These are phyloP conservation scores for Lepidocyrtinus sp. DNA, from an alignment of 2,888 invertebrate species.

Conservation along the genomic window DNA sequence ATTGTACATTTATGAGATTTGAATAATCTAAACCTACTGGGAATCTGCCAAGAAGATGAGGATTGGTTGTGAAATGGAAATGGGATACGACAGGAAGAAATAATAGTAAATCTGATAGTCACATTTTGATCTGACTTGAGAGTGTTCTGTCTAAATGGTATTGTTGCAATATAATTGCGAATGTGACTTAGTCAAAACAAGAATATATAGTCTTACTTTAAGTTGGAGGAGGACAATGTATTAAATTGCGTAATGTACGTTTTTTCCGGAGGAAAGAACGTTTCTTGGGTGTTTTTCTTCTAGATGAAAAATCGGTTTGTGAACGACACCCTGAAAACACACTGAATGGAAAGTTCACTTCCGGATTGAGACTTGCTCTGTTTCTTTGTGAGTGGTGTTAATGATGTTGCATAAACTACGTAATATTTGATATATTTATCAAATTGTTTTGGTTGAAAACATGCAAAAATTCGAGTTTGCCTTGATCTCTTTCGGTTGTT, in stretches of 20 bases:
- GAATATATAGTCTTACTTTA: background rate
- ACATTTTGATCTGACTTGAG: slow-evolving; percentile 7
- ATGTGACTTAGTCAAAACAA: slow-evolving; percentile 3
- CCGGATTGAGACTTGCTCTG: background rate
- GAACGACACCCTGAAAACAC: background rate
- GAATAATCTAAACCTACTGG: slow-evolving; percentile 29
- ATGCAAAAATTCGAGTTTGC: background rate
- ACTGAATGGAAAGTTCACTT: background rate
- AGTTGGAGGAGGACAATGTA: background rate
- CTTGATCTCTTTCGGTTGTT: slow-evolving; percentile 24
- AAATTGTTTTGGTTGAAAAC: slow-evolving; percentile 9
- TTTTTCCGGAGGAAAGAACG: background rate
- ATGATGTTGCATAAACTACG: slow-evolving; percentile 8
- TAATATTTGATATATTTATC: no score
- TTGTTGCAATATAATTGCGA: slow-evolving; percentile 25
- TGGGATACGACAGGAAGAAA: slow-evolving; percentile 3
- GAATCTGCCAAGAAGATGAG: slow-evolving; percentile 38
- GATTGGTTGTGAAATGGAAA: background rate
- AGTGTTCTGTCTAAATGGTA: background rate
- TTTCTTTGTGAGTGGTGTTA: background rate
- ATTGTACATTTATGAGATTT: background rate
- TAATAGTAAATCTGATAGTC: slow-evolving; percentile 42
- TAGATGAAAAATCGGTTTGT: background rate
- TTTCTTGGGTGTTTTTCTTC: background rate
- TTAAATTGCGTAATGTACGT: no score